Conservation (phyloP, 2,797 vertebrate genomes). For the Pyrocephalus nanus region DNA sequence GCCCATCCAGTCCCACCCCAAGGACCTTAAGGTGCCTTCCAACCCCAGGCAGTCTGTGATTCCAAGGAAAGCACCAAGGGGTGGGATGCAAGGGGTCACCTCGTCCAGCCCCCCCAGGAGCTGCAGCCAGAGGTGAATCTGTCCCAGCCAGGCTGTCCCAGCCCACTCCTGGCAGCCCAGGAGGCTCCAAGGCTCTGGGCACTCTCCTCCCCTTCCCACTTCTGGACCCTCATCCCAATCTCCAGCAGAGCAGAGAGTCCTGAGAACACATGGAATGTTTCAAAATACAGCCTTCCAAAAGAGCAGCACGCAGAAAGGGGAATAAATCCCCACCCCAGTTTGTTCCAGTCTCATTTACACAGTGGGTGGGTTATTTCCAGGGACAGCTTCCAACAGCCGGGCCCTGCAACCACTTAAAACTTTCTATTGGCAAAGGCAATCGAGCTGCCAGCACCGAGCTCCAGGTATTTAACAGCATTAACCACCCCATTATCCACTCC, state of each 20-base stretch:
- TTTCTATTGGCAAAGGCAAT: background rate
- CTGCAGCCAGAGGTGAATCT: background rate
- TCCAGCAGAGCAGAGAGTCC: background rate
- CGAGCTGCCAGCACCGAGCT: background rate
- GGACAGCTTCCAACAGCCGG: background rate
- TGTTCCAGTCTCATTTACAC: background rate
- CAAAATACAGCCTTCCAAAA: background rate
- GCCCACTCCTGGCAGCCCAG: background rate
- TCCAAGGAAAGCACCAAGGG: rapidly evolving
- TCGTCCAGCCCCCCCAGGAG: background rate
- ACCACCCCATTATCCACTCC: background rate
- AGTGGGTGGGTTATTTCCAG: background rate
- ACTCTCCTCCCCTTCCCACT: background rate
- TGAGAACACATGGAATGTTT: rapidly evolving
- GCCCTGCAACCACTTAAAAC: background rate
- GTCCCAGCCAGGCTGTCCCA: background rate
- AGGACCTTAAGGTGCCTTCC: background rate
- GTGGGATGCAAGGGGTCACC: background rate
- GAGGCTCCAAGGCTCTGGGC: background rate
- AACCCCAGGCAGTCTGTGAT: too few species aligned
- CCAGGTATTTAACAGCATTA: conserved; percentile 4
- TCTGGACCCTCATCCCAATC: background rate
- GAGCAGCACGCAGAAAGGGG: background rate
- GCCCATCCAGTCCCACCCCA: background rate
- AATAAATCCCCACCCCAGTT: background rate